Conservation (phyloP, 2,797 vertebrate species). For the Molothrus ater region DNA sequence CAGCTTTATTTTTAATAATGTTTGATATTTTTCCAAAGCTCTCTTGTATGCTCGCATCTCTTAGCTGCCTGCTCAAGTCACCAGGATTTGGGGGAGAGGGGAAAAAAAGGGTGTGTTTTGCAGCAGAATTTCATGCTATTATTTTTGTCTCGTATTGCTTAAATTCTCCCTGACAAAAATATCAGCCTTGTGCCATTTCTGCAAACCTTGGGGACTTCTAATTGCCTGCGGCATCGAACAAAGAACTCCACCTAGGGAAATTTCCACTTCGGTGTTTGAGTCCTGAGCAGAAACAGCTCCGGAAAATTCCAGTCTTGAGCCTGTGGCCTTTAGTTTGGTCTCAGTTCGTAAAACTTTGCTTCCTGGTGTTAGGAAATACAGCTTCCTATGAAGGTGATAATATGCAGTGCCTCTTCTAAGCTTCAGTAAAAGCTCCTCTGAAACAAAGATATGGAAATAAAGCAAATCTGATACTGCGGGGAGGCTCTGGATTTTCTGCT, state of each 20-base stretch:
- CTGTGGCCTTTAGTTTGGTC: neutral
- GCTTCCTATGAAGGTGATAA: neutral
- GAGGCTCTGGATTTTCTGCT: neutral
- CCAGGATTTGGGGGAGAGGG: neutral
- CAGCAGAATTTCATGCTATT: neutral
- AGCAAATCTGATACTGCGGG: neutral
- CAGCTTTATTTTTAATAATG: neutral
- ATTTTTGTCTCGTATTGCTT: neutral
- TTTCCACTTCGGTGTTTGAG: slow-evolving; percentile 19
- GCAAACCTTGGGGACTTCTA: slow-evolving; percentile 42
- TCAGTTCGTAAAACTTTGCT: neutral
- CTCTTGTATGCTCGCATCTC: neutral
- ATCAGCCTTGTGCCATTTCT: slow-evolving; percentile 32
- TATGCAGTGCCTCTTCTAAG: neutral
- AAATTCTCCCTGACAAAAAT: neutral
- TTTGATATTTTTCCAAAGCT: neutral
- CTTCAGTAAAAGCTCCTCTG: neutral
- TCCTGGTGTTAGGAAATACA: neutral
- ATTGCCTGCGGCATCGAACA: slow-evolving; percentile 53
- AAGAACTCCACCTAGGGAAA: slow-evolving; percentile 62
- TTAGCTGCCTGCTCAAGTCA: neutral
- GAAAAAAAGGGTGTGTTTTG: neutral
- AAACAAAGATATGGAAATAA: neutral
- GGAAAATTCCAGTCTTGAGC: slow-evolving; percentile 48
- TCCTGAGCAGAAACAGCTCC: neutral